Conservation (phyloP, 2,797 vertebrate species). For the Anolis apletophallus region DNA sequence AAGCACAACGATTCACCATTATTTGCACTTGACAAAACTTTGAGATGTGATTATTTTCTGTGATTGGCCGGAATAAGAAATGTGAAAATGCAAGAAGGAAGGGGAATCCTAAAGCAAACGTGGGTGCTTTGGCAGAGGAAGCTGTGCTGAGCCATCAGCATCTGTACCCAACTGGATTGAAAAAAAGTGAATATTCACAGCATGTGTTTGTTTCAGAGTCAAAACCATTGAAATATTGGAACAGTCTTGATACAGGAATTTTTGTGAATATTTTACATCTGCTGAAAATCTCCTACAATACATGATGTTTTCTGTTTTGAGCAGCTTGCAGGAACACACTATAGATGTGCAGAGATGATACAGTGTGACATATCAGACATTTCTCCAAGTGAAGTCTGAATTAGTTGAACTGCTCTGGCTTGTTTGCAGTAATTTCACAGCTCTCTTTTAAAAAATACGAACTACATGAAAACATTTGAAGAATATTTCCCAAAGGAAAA, state of each 20-base stretch:
- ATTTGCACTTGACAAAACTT: neutral
- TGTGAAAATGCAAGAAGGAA: neutral
- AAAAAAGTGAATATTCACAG: neutral
- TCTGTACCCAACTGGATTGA: neutral
- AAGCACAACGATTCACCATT: too few species aligned
- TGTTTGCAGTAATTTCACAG: neutral
- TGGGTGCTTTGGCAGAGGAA: too few species aligned
- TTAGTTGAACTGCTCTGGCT: neutral
- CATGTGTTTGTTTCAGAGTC: neutral
- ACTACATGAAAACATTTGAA: constrained; percentile 13
- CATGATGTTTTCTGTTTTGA: neutral
- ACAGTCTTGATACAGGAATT: neutral
- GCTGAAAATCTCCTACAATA: neutral
- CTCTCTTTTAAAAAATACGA: constrained; percentile 26
- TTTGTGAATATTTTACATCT: neutral
- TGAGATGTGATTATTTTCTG: neutral
- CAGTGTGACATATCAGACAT: neutral
- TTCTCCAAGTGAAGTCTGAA: neutral
- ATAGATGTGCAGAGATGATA: neutral
- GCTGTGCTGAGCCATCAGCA: neutral
- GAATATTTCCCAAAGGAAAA: constrained; percentile 59
- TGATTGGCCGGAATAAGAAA: too few species aligned
- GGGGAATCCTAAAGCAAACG: too few species aligned
- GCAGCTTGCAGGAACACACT: neutral
- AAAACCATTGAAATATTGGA: neutral